A percentile compares a stretch with the other conserved stretches of the same genome.
These are phyloP conservation scores for Orthosia incerta DNA, from an alignment of 2,888 invertebrate species.

Conservation along the genomic window DNA sequence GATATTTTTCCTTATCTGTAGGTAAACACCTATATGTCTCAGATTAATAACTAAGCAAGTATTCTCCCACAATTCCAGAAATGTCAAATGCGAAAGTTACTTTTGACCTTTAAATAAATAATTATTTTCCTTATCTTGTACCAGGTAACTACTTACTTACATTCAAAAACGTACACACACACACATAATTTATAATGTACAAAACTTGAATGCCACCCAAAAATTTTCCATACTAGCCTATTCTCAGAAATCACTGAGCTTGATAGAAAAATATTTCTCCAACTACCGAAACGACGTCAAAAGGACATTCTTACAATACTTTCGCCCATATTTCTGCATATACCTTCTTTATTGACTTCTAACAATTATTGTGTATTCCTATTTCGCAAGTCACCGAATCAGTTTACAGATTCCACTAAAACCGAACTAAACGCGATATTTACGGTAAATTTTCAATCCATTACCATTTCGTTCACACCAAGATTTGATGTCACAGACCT, in stretches of 20 bases:
- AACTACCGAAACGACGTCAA: conserved; percentile 26
- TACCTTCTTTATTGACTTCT: conserved; percentile 52
- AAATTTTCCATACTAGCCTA: background rate
- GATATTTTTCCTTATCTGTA: too few species aligned
- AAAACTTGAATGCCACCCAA: background rate
- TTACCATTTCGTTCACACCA: background rate
- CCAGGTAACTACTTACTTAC: too few species aligned
- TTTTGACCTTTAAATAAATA: background rate
- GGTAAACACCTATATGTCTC: too few species aligned
- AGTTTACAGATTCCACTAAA: conserved; percentile 32
- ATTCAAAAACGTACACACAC: background rate
- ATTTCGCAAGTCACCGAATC: conserved; percentile 67
- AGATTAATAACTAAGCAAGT: background rate
- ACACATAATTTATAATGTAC: background rate
- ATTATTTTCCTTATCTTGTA: background rate
- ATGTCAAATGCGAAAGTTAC: background rate
- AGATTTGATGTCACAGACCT: background rate
- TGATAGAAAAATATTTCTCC: conserved; percentile 43
- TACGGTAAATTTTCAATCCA: background rate
- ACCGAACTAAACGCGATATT: background rate
- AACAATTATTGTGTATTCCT: conserved; percentile 64
- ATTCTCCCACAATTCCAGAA: background rate
- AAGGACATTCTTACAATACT: conserved; percentile 28
- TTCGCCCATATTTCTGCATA: conserved; percentile 43
- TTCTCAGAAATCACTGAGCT: conserved; percentile 25